phyloP scores from a whole-genome alignment of 2,113 vertebrate genomes.

The Electrona antarctica region DNA sequence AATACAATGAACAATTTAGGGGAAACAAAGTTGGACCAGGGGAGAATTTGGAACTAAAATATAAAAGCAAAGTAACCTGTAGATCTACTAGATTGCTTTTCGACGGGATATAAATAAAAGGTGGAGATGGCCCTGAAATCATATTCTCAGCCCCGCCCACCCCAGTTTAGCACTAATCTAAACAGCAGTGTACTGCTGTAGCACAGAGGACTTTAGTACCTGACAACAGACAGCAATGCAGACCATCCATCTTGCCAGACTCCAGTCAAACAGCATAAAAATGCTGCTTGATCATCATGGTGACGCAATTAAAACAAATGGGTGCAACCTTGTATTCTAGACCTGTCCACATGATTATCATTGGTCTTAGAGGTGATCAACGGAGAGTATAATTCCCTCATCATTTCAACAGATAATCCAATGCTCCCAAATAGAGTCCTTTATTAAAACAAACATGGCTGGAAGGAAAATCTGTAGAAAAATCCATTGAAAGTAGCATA shows the following conservation, averaged over 20 bases:
- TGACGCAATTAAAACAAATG: slow-evolving; percentile 77
- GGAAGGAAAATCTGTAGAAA: slow-evolving; percentile 51
- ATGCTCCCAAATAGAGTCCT: slow-evolving; percentile 34
- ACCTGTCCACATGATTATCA: slow-evolving; percentile 56
- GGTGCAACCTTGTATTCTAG: slow-evolving; percentile 60
- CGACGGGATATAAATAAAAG: slow-evolving; percentile 31
- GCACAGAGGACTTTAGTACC: slow-evolving; percentile 58
- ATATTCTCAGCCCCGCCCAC: slow-evolving; percentile 3
- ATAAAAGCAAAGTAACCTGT: slow-evolving; percentile 13
- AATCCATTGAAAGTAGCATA: slow-evolving; percentile 12
- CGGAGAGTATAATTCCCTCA: slow-evolving; percentile 67
- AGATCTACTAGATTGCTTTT: slow-evolving; percentile 28
- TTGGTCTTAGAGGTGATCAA: slow-evolving; percentile 62
- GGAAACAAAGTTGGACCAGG: not conserved
- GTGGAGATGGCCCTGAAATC: slow-evolving; percentile 33
- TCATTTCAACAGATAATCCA: slow-evolving; percentile 55
- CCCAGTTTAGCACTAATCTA: slow-evolving; percentile 59
- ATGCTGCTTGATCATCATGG: slow-evolving; percentile 71
- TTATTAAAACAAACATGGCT: slow-evolving; percentile 58
- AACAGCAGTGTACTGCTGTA: slow-evolving; percentile 55
- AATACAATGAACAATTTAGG: not conserved
- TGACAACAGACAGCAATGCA: slow-evolving; percentile 62
- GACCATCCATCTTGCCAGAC: slow-evolving; percentile 73
- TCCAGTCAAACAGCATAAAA: slow-evolving; percentile 73
- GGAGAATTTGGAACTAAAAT: slow-evolving; percentile 12